phyloP scores from a whole-genome alignment of 2,888 invertebrate species.

The Drosophila meridiana region DNA sequence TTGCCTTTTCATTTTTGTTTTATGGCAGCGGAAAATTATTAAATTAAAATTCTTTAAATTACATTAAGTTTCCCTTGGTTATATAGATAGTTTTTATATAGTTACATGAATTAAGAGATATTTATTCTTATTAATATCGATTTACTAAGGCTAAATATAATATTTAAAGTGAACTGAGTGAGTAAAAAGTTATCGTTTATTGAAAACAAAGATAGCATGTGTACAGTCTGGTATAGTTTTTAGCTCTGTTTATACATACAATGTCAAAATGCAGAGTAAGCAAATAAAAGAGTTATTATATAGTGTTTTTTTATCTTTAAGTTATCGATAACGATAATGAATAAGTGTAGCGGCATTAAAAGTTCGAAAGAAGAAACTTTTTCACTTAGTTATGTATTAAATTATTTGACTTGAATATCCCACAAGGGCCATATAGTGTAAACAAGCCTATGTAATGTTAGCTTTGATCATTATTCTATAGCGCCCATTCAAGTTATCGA shows the following conservation, averaged over 20 bases:
- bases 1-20: conserved; percentile 28
- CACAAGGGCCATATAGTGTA: neutral
- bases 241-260: no score
- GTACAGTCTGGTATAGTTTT: no score
- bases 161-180: no score
- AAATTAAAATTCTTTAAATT: neutral
- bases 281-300: no score
- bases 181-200: neutral
- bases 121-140: neutral
- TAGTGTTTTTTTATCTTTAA: neutral
- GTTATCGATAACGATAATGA: neutral
- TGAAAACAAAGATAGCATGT: no score
- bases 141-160: no score
- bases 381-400: neutral
- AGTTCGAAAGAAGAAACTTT: neutral
- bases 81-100: no score
- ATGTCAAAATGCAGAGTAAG: no score
- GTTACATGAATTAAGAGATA: neutral
- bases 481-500: neutral
- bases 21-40: neutral
- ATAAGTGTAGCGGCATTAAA: no score
- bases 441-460: no score
- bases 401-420: neutral
- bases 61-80: neutral
- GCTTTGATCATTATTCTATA: no score